Conservation (phyloP, 35 echinoderm and acorn worm genomes). For the Apostichopus parvimensis region DNA sequence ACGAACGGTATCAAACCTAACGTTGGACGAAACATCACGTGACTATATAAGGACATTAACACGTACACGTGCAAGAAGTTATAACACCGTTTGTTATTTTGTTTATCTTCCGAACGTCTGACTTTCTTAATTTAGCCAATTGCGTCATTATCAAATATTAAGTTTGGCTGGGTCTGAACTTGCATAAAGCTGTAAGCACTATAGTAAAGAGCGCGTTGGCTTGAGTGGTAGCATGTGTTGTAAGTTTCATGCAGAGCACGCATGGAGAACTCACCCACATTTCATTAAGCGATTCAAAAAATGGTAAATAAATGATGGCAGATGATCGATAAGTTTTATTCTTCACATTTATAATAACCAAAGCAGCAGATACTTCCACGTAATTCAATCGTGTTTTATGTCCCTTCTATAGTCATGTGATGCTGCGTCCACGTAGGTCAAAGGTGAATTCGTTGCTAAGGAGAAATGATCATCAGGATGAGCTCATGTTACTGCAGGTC, state of each 20-base stretch:
- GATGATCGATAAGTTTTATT: background rate
- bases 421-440: background rate
- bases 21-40: background rate
- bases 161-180: too few relatives aligned
- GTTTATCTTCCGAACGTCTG: too few relatives aligned
- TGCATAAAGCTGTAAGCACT: too few relatives aligned
- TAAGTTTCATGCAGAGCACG: too few relatives aligned
- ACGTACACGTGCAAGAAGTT: background rate
- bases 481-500: slow-evolving; percentile 26
- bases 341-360: background rate
- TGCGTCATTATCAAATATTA: too few relatives aligned
- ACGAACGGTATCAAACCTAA: background rate
- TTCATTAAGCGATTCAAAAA: background rate
- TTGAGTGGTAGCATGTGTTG: too few relatives aligned
- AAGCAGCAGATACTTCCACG: background rate
- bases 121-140: too few relatives aligned
- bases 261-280: too few relatives aligned
- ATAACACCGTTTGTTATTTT: background rate
- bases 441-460: background rate
- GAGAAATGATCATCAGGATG: background rate
- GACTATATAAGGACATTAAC: background rate
- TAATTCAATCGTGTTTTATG: background rate
- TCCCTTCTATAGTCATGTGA: slow-evolving; percentile 4
- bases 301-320: background rate
- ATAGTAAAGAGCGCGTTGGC: too few relatives aligned